phyloP scores from a whole-genome alignment of 2,797 vertebrate species.

The Molossus molossus region DNA sequence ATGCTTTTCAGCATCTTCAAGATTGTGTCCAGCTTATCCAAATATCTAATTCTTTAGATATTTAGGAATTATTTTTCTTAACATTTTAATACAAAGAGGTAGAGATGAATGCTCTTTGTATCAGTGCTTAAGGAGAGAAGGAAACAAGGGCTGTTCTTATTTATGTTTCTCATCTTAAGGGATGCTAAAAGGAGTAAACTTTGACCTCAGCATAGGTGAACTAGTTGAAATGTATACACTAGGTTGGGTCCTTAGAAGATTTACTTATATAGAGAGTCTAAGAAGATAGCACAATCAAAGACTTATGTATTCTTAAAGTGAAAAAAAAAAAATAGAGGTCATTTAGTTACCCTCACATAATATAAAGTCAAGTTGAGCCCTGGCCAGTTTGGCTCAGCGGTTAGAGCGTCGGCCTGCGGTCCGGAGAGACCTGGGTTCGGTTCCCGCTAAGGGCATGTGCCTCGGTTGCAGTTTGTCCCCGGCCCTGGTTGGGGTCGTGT shows the following conservation, averaged over 20 bases:
- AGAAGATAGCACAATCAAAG: conserved; percentile 38
- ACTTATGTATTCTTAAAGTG: conserved; percentile 3
- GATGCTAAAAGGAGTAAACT: not conserved
- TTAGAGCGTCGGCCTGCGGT: too few species aligned
- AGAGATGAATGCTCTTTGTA: not conserved
- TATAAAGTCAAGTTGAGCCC: not conserved
- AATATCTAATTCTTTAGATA: conserved; percentile 11
- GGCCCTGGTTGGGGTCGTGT: too few species aligned
- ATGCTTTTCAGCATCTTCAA: conserved; percentile 3
- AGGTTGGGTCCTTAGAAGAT: not conserved
- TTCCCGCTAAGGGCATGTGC: too few species aligned
- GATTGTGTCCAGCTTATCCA: not conserved
- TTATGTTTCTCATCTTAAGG: not conserved
- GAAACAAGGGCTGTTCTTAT: not conserved
- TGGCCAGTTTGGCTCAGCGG: too few species aligned
- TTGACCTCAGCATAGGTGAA: not conserved
- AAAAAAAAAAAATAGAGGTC: conserved; percentile 6
- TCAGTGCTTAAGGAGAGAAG: not conserved
- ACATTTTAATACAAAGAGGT: not conserved
- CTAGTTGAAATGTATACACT: not conserved
- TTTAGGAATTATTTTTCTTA: not conserved
- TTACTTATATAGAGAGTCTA: not conserved
- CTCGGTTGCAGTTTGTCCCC: too few species aligned
- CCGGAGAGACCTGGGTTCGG: too few species aligned
- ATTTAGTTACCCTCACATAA: conserved; percentile 20